Evolutionary conservation across 1,140 invertebrate species (phyloP), one percentile per base, ranked within the genome.

Genomic region (Teleogryllus occipitalis): DNA sequence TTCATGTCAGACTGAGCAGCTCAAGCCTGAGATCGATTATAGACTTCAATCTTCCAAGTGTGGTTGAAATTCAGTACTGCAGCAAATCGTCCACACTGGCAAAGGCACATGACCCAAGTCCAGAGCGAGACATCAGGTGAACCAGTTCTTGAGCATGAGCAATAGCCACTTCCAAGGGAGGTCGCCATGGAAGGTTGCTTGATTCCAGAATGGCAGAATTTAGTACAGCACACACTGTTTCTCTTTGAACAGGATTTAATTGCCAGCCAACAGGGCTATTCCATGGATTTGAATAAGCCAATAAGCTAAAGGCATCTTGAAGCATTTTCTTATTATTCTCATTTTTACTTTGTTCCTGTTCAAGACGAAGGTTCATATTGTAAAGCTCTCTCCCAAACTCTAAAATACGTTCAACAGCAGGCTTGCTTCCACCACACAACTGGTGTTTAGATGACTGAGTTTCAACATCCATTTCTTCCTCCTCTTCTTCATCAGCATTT

Each of bases 281-380:
- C 96, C 96, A 98, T 10, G 98, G 98, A 90, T 99, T 98, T 82
- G 96, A 95, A 88, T 99, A 99, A 15, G 98, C 97, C 83, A 99
- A 89, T 83, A 99, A 90, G 89, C 97, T 98, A 89, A 99, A 99
- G 83, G 97, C 97, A 88, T 99, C 95, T 92, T 98, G 93, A 65
- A 98, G 88, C 93, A 98, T 97, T 88, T 97, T 95, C 86, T 97
- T 96, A 87, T 97, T 97, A 74, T 89, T 89, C 85, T 96, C 93
- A 87, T 92, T 95, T 83, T 93, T 92, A 81, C 94, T 95, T 85
- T 94, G 93, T 83, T 96, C 91, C 84, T 92, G 91, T 81, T 92
- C 90, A 79, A 98, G 87, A 80, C 93, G 91, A 87, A 96, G 91
- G 85, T 95, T 97, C 90, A 98, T 94, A 81, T 93, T 90, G 86